Conservation (phyloP, 1,140 invertebrate species). For the Cotesia glomerata region DNA sequence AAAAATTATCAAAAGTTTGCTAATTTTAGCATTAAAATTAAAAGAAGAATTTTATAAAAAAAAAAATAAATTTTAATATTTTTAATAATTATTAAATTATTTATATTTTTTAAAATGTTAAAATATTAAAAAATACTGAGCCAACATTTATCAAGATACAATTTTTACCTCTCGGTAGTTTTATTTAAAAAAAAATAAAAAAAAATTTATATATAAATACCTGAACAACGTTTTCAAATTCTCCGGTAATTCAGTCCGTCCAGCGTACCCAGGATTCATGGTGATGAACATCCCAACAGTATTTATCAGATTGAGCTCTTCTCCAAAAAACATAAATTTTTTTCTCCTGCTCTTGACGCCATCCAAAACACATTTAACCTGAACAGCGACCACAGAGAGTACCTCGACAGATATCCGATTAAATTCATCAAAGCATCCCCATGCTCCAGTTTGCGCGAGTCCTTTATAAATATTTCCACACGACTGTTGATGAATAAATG, state of each 20-base stretch:
- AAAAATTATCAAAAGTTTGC: too few relatives aligned
- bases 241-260: conserved; percentile 84
- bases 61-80: too few relatives aligned
- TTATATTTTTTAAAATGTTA: background rate
- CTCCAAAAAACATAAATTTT: conserved; percentile 84
- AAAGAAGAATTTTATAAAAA: too few relatives aligned
- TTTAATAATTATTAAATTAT: too few relatives aligned
- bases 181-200: too few relatives aligned
- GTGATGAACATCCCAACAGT: conserved; percentile 93
- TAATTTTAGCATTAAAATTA: too few relatives aligned
- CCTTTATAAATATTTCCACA: conserved; percentile 92
- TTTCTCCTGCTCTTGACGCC: conserved; percentile 82
- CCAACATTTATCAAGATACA: too few relatives aligned
- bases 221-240: conserved; percentile 77
- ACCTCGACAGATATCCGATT: conserved; percentile 94
- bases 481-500: conserved; percentile 63
- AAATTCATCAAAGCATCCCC: conserved; percentile 96
- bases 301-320: conserved; percentile 75
- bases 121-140: background rate
- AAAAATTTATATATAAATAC: conserved; percentile 45
- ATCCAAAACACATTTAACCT: conserved; percentile 82
- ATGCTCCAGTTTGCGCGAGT: conserved; percentile 90
- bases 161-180: too few relatives aligned
- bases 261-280: conserved; percentile 93
- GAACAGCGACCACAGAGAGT: conserved; percentile 90